Conservation (phyloP, 2,888 invertebrate species). For the Xestia rhomboidea region DNA sequence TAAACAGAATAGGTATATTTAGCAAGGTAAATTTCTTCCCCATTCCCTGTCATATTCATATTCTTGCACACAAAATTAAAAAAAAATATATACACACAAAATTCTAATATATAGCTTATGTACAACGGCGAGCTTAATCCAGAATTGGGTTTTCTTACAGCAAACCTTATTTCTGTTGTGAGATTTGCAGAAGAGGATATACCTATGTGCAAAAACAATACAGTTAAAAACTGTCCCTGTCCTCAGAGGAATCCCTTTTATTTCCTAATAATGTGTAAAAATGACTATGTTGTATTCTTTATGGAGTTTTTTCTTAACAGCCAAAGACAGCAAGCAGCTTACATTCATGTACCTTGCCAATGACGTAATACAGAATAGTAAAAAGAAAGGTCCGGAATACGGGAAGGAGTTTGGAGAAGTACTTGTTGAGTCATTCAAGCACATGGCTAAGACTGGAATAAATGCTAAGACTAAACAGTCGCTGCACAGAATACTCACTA, state of each 20-base stretch:
- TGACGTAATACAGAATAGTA: slow-evolving; percentile 99
- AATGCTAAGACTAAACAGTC: slow-evolving; percentile 96
- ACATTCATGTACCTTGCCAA: slow-evolving; percentile 99
- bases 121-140: no score
- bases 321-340: slow-evolving; percentile 95
- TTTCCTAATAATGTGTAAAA: not conserved
- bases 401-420: slow-evolving; percentile 96
- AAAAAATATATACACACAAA: no score
- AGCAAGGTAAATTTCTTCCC: not conserved
- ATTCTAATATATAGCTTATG: no score
- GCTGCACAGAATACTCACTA: slow-evolving; percentile 95
- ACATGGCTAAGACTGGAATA: slow-evolving; percentile 93
- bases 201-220: no score
- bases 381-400: slow-evolving; percentile 99
- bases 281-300: not conserved
- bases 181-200: no score
- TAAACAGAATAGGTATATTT: not conserved
- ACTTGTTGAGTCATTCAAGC: slow-evolving; percentile 95
- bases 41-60: not conserved
- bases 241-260: not conserved
- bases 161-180: no score
- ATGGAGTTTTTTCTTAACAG: slow-evolving; percentile 85
- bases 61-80: no score
- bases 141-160: no score
- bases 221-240: no score